Conservation (phyloP, 64 coral and sea anemone genomes). For the Actinia equina region DNA sequence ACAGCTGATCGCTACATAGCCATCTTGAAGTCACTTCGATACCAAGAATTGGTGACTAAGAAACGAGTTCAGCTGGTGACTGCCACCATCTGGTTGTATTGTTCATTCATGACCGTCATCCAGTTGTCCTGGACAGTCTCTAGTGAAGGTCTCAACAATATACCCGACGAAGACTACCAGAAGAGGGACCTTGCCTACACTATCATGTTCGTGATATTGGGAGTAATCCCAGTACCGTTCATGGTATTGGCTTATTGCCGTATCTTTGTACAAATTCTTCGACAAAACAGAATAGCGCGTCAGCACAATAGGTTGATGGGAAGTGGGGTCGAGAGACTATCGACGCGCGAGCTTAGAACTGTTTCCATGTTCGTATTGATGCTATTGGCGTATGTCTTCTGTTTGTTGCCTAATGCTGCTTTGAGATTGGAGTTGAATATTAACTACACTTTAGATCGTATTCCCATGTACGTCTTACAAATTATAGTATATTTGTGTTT, state of each 20-base stretch:
- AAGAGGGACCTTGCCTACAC: neutral
- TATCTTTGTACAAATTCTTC: conserved; percentile 14
- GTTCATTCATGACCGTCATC: neutral
- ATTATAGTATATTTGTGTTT: neutral
- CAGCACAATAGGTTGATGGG: neutral
- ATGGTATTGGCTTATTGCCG: neutral
- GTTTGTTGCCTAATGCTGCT: neutral
- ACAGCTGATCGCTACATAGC: conserved; percentile 12
- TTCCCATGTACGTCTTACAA: neutral
- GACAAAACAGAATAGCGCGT: neutral
- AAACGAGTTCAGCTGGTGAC: neutral
- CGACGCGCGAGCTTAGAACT: neutral
- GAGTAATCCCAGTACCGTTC: neutral
- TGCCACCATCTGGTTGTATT: neutral
- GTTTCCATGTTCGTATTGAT: conserved; percentile 16
- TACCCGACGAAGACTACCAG: neutral
- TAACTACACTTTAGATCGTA: neutral
- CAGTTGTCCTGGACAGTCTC: neutral
- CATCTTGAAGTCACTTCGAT: conserved; percentile 19
- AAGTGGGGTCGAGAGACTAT: neutral
- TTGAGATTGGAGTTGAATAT: neutral
- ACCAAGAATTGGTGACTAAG: neutral
- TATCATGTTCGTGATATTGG: neutral
- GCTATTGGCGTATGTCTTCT: conserved; percentile 14
- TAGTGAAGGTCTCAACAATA: neutral